These are phyloP conservation scores for Mizuhopecten yessoensis DNA, from an alignment of 1,140 invertebrate genomes.

Conservation along the genomic window DNA sequence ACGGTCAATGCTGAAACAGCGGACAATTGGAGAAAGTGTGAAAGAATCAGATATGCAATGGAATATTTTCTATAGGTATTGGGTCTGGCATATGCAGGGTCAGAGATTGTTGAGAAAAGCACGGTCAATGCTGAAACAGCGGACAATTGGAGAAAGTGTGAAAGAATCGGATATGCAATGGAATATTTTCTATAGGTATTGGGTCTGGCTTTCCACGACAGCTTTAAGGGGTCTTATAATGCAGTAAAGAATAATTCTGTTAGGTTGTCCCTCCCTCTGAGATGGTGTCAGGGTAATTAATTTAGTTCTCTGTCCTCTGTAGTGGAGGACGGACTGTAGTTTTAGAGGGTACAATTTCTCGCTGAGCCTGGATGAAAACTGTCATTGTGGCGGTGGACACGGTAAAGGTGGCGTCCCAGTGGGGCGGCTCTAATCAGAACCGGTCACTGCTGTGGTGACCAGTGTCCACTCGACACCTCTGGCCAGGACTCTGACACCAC, in stretches of 20 bases:
- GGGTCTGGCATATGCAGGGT: not conserved
- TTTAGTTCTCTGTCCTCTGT: not conserved
- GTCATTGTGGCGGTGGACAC: not conserved
- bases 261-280: not conserved
- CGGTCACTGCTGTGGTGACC: slow-evolving; percentile 13
- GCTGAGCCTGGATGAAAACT: not conserved
- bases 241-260: not conserved
- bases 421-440: not conserved
- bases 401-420: not conserved
- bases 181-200: slow-evolving; percentile 10
- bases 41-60: not conserved
- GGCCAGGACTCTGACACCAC: not conserved
- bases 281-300: not conserved
- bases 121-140: not conserved
- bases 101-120: not conserved
- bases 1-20: not conserved
- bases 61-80: slow-evolving; percentile 19
- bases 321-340: not conserved
- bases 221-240: not conserved
- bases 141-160: not conserved
- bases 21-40: not conserved
- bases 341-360: not conserved
- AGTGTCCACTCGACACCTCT: slow-evolving; percentile 36
- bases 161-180: not conserved
- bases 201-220: not conserved